Evolutionary conservation across 1,140 invertebrate genomes (phyloP).

Genomic region (Ceratina australensis): DNA sequence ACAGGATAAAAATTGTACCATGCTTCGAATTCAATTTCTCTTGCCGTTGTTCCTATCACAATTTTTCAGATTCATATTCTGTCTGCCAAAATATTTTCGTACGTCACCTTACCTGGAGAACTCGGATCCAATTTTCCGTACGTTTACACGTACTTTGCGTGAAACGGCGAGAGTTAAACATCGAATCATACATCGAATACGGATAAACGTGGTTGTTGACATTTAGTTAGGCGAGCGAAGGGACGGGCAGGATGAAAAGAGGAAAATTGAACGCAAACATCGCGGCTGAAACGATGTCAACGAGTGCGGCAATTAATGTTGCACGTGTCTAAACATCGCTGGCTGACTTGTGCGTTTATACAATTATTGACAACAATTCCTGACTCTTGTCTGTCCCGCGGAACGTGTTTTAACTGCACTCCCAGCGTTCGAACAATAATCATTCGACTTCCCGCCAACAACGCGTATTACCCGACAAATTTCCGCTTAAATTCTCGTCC

Average conservation of each 20-base stretch:
- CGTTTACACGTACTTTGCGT: neutral
- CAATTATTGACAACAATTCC: neutral
- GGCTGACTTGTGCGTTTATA: constrained; percentile 4
- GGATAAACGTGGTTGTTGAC: constrained; percentile 25
- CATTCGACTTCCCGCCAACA: no score
- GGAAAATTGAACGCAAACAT: constrained; percentile 35
- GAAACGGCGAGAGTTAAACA: neutral
- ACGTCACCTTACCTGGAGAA: no score
- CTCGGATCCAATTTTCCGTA: no score
- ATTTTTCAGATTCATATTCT: no score
- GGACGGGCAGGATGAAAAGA: neutral
- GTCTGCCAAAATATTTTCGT: no score
- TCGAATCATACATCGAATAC: neutral
- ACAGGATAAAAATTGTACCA: no score
- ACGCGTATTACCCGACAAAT: no score
- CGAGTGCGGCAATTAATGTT: constrained; percentile 16
- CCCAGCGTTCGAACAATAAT: neutral
- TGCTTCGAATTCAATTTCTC: no score
- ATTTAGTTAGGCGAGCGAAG: constrained; percentile 23
- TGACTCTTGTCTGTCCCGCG: no score
- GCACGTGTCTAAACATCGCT: constrained; percentile 1
- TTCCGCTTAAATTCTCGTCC: no score
- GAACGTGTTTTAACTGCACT: neutral
- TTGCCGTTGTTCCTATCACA: no score
- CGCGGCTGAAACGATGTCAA: neutral